Evolutionary conservation across 2,113 vertebrate genomes (phyloP), one percentile per base, ranked within the genome.

Genomic region (Forbesichthys agassizii): DNA sequence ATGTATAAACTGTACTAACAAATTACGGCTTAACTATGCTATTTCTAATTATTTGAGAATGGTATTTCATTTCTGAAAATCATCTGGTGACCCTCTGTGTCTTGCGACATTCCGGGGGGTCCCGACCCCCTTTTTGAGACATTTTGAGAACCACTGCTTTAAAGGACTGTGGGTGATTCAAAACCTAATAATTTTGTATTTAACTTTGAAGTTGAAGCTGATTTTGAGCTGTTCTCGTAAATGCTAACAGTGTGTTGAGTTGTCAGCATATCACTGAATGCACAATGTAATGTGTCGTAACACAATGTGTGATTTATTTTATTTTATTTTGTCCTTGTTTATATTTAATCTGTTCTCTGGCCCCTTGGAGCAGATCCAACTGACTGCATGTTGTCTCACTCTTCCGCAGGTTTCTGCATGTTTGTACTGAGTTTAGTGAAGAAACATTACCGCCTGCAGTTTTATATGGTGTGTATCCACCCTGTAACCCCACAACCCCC

Each of bases 371-470:
- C 11, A 61, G 49, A 61, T 53, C 68, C 68, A 78, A 78, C 86
- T 93, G 88, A 93, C 78, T 47, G 91, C 91, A 92, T 90, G 91
- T 92, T 85, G 69, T 93, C 83, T 93, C 27, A 86, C 87, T 94
- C 91, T 92, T 92, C 85, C 92, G 94, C 94, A 99, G 97, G 96
- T 92, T 98, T 98, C 95, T 99, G 98, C 95, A 95, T 99, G 95
- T 99, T 99, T 96, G 98, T 99, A 75, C 93, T 99, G 94, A 99
- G 98, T 91, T 94, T 99, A 94, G 97, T 99, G 95, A 99, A 99
- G 96, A 98, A 96, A 88, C 96, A 98, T 85, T 99, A 98, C 86
- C 96, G 98, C 75, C 95, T 99, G 88, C 98, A 99, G 93, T 99
- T 99, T 94, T 99, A 99, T 80, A 99, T 99, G 98, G 98, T 99